These are phyloP conservation scores for Leucosticte australis DNA, from an alignment of 2,113 vertebrate genomes.

Conservation along the genomic window DNA sequence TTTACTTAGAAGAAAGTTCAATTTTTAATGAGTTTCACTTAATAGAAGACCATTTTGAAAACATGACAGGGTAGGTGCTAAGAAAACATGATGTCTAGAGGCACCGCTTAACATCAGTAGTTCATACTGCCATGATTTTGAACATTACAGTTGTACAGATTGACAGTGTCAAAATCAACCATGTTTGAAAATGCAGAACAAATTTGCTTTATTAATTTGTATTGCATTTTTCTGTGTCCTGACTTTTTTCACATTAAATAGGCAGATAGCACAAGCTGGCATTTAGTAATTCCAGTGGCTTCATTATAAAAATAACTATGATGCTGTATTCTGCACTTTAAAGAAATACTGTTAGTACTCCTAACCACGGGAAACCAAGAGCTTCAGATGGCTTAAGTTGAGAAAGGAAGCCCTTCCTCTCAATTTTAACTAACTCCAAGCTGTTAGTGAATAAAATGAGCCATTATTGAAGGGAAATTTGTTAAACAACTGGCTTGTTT, in stretches of 20 bases:
- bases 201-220: not conserved
- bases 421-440: not conserved
- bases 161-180: conserved; percentile 4
- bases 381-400: not conserved
- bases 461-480: not conserved
- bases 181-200: not conserved
- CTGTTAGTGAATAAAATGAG: not conserved
- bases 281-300: not conserved
- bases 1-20: not conserved
- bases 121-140: not conserved
- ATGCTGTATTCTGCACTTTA: not conserved
- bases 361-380: not conserved
- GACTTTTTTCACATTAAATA: not conserved
- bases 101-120: not conserved
- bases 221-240: not conserved
- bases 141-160: not conserved
- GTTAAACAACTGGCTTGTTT: not conserved
- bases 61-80: not conserved
- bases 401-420: not conserved
- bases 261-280: not conserved
- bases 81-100: not conserved
- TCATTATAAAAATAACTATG: not conserved
- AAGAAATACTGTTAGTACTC: not conserved
- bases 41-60: not conserved
- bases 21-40: conserved; percentile 1